Percentiles rank a stretch among this genome's conserved stretches.
Conservation (phyloP, 92 coral and sea anemone genomes). For the Blastomussa wellsi region DNA sequence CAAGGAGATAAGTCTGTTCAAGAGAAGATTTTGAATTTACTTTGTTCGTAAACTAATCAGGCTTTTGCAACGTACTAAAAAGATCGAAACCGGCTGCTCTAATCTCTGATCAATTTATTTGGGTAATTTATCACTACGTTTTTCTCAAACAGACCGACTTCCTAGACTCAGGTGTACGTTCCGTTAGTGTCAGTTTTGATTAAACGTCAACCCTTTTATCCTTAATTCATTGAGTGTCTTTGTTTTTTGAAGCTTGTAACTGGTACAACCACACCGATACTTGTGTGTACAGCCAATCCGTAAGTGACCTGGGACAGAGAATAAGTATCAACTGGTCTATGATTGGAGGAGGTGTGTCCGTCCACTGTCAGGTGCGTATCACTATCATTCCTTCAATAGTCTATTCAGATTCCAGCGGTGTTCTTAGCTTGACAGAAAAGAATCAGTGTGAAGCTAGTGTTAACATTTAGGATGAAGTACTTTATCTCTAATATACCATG, state of each 20-base stretch:
- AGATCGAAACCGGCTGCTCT: too few species aligned
- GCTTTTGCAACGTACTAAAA: too few species aligned
- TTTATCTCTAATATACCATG: too few species aligned
- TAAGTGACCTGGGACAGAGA: conserved; percentile 75
- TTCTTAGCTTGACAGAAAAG: too few species aligned
- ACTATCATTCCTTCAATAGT: neutral
- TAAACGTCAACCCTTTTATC: neutral
- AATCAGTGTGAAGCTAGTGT: too few species aligned
- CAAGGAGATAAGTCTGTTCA: too few species aligned
- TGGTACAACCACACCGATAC: conserved; percentile 83
- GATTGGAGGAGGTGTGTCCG: conserved; percentile 92
- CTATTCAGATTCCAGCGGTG: neutral
- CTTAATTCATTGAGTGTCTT: neutral
- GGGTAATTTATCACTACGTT: neutral
- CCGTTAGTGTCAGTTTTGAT: too few species aligned
- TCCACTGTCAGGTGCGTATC: conserved; percentile 76
- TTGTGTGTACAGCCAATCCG: conserved; percentile 83
- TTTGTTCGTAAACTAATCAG: too few species aligned
- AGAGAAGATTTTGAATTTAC: too few species aligned
- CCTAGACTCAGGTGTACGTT: neutral
- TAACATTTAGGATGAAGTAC: too few species aligned
- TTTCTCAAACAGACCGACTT: neutral
- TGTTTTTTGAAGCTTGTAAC: conserved; percentile 59
- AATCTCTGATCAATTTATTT: too few species aligned
- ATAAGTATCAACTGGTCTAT: conserved; percentile 68